Base-by-base conservation (phyloP, 2,888 invertebrate genomes). In the Mylabris sibirica region DNA sequence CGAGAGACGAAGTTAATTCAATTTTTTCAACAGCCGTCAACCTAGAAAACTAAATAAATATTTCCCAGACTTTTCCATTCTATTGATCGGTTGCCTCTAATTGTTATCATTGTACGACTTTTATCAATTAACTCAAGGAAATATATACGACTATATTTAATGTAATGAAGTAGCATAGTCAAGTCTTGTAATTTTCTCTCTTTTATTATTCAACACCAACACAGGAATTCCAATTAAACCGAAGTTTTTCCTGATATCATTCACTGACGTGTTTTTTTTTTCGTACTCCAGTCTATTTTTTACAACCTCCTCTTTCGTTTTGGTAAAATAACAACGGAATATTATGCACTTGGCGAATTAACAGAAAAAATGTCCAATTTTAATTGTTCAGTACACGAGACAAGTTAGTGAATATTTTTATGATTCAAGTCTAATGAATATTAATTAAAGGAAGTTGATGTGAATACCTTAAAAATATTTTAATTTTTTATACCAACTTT, bases 361-460 rank as follows among this genome's bases (percentile, higher is more conserved):
- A 30, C 30, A 30, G n/a, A 30, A 61, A 61, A 61, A 61, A 24
- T 38, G 20, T 61, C 61, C 38, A 22, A 38, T 24, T 34, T 60
- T 17, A 35, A 38, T n/a, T 41, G 61, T 41, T 61, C 20, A 20
- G 30, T 61, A 38, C 22, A 24, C 22, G 30, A 61, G n/a, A 38
- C 61, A 38, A 26, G 61, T 61, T 61, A 8, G 64, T 26, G 14
- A 57, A 35, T 53, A 68, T 65, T 68, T 65, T 68, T 65, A 68
- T 64, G 61, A 68, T 65, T 68, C 63, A 68, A 59, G 26, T 44
- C 41, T 60, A 35, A 65, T 65, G 68, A 68, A 65, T 64, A 65
- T 68, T 60, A 30, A 66, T 53, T 8, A 41, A 17, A n/a, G 12
- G 24, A 61, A 67, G 59, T 26, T 44, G 30, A 64, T 60, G 60